A percentile compares a stretch with the other conserved stretches of the same genome.
Conservation (phyloP, 2,888 invertebrate species). For the Ditylenchus weischeri region DNA sequence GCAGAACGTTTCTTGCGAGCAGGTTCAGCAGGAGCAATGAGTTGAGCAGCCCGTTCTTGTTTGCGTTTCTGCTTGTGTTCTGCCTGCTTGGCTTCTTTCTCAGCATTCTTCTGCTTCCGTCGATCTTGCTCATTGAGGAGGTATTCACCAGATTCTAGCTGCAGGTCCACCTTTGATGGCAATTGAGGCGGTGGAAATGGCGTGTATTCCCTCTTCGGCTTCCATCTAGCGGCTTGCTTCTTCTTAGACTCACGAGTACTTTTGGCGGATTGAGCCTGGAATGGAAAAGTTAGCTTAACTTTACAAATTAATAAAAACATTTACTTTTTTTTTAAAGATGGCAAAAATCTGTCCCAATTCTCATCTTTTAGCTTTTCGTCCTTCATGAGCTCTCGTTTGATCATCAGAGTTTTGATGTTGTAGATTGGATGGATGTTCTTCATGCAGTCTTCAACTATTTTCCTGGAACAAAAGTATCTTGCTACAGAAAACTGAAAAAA, state of each 20-base stretch:
- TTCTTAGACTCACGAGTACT: constrained; percentile 53
- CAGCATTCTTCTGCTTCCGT: constrained; percentile 33
- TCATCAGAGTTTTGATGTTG: constrained; percentile 89
- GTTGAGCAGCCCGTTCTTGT: constrained; percentile 29
- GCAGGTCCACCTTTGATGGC: constrained; percentile 87
- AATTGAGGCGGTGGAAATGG: constrained; percentile 92
- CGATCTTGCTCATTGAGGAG: constrained; percentile 75
- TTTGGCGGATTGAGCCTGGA: constrained; percentile 50
- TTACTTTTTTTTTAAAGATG: constrained; percentile 86
- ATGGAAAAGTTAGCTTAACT: background rate
- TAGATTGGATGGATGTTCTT: constrained; percentile 97
- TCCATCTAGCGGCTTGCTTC: constrained; percentile 67
- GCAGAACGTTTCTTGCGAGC: constrained; percentile 14
- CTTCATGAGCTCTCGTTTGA: constrained; percentile 88
- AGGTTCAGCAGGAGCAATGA: constrained; percentile 32
- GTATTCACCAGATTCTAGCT: constrained; percentile 91
- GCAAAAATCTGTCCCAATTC: constrained; percentile 93
- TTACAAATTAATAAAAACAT: background rate
- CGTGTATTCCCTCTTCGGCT: constrained; percentile 86
- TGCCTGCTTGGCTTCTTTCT: constrained; percentile 25
- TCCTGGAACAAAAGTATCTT: constrained; percentile 51
- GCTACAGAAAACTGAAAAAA: background rate
- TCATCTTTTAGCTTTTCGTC: constrained; percentile 86
- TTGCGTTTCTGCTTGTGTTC: constrained; percentile 29
- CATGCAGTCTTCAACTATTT: constrained; percentile 93